These are phyloP conservation scores for Cistogaster globosa DNA, from an alignment of 2,888 invertebrate species.

Conservation along the genomic window DNA sequence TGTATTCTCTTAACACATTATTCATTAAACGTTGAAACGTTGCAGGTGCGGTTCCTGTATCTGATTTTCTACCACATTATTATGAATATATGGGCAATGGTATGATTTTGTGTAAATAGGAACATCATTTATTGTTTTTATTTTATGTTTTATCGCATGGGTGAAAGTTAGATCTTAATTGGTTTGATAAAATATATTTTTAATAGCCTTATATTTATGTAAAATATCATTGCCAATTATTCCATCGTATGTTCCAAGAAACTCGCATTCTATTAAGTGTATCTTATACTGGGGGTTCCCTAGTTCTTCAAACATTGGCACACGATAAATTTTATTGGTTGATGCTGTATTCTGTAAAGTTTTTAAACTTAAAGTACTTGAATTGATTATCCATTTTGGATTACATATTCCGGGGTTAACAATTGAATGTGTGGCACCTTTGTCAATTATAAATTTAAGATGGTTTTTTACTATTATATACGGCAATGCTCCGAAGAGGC, in stretches of 20 bases:
- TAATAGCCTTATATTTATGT: constrained; percentile 4
- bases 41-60: not conserved
- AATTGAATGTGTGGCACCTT: not conserved
- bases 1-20: no score
- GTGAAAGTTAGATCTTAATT: not conserved
- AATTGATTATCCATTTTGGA: constrained; percentile 10
- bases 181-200: constrained; percentile 11
- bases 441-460: not conserved
- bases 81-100: not conserved
- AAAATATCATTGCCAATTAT: not conserved
- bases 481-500: not conserved
- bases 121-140: not conserved
- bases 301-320: not conserved
- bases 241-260: not conserved
- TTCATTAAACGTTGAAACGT: no score
- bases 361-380: not conserved
- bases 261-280: not conserved
- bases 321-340: not conserved
- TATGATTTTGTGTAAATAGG: not conserved
- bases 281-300: not conserved
- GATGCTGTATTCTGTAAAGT: not conserved
- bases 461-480: no score
- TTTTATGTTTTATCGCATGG: not conserved
- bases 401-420: not conserved
- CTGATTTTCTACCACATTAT: not conserved